A percentile compares a stretch with the other conserved stretches of the same genome.
These are phyloP conservation scores for Tachypleus tridentatus DNA, from an alignment of 1,140 invertebrate genomes.

Conservation along the genomic window DNA sequence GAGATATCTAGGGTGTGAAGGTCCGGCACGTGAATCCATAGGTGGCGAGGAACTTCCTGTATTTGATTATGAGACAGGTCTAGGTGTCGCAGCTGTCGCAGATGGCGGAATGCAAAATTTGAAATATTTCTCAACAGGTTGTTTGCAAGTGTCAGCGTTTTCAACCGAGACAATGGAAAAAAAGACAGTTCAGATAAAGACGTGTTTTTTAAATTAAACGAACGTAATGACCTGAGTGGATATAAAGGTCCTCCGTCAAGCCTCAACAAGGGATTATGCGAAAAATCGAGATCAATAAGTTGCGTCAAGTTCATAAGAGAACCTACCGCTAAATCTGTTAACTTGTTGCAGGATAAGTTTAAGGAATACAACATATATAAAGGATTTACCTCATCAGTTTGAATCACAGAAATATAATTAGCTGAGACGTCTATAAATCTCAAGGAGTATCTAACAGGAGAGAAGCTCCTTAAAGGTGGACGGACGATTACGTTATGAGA, in stretches of 20 bases:
- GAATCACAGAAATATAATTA: conserved; percentile 13
- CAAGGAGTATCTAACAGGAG: conserved; percentile 6
- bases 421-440: conserved; percentile 15
- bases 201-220: conserved; percentile 8
- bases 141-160: conserved; percentile 15
- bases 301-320: conserved; percentile 59
- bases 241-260: conserved; percentile 6
- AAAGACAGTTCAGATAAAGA: conserved; percentile 10
- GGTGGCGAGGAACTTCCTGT: conserved; percentile 21
- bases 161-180: conserved; percentile 15
- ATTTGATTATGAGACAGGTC: conserved; percentile 23
- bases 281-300: conserved; percentile 60
- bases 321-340: conserved; percentile 51
- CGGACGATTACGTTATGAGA: conserved; percentile 18
- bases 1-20: conserved; percentile 17
- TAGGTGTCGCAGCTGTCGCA: conserved; percentile 16
- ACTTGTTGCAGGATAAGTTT: conserved; percentile 41
- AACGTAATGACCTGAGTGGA: conserved; percentile 11
- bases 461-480: conserved; percentile 8
- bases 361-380: conserved; percentile 12
- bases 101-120: not conserved
- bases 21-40: conserved; percentile 17
- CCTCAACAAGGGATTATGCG: conserved; percentile 50
- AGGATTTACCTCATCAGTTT: conserved; percentile 12
- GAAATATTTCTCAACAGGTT: conserved; percentile 20